Evolutionary conservation across 2,888 invertebrate genomes (phyloP), one percentile per base, ranked within the genome.

Genomic region (Choreutis nemorana): DNA sequence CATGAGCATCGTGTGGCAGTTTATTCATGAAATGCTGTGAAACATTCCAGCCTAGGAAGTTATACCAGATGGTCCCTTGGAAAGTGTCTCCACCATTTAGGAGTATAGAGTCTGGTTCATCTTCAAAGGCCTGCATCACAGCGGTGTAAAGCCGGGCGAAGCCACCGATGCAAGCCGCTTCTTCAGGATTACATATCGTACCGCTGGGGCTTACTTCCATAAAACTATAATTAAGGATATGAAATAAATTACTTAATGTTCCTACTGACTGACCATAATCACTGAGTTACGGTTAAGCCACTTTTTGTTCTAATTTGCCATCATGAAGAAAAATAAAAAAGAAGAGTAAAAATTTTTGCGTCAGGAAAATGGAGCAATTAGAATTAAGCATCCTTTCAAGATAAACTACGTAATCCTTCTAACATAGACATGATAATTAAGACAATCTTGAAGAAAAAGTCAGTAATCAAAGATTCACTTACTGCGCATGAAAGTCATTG

Each of bases 1-100:
- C 90, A 77, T 90, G 87, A 3, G 85, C 93, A 46, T 91, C 90
- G 42, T 90, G 87, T 2, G 85, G 84, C 30, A 93, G 51, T 56
- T 84, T 67, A 51, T 93, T 92, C 70, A 93, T 84, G 50, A 94
- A 90, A 42, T 71, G 55, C 27, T 87, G 84, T 1, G 87, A 87
- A 8, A 87, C 87, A 43, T 87, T 87, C 87, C 89, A 89, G 33
- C 84, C 68, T 26, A 87, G 78, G 31, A 89, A 60, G 44, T 86
- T 87, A 61, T 91, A 93, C 89, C 91, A 93, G 4, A 91, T 71
- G 1, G 87, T 87, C 24, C 78, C 78, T 34, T 87, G 86, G 57
- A 82, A 88, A 41, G 84, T 82, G 59, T 87, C 87, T 0, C 88
- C 88, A 0, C 83, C 87, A 43, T 87, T 87, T 24, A 88, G 61